A percentile compares a stretch with the other conserved stretches of the same genome.
phyloP scores from a whole-genome alignment of 2,113 vertebrate genomes.

The Phylloscopus whistleri region DNA sequence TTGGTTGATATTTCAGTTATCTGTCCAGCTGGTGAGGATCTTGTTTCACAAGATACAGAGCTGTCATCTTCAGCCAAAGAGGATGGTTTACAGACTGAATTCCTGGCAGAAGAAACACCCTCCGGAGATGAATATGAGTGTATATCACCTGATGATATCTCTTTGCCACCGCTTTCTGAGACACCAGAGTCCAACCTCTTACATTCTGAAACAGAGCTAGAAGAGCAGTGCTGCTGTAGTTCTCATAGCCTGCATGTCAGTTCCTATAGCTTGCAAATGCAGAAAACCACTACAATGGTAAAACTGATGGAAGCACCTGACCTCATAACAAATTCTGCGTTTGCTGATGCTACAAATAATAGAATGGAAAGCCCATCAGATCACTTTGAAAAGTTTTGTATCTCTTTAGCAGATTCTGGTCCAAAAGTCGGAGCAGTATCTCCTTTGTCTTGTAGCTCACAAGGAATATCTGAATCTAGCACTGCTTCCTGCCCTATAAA shows the following conservation, averaged over 20 bases:
- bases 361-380: slow-evolving; percentile 60
- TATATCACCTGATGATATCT: slow-evolving; percentile 88
- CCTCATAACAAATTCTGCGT: slow-evolving; percentile 64
- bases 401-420: slow-evolving; percentile 49
- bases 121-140: slow-evolving; percentile 89
- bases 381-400: slow-evolving; percentile 55
- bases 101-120: slow-evolving; percentile 73
- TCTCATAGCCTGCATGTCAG: slow-evolving; percentile 68
- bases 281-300: slow-evolving; percentile 45
- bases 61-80: slow-evolving; percentile 49
- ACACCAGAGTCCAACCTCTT: slow-evolving; percentile 83
- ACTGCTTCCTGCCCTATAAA: slow-evolving; percentile 59
- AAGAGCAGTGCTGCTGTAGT: slow-evolving; percentile 74
- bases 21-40: slow-evolving; percentile 56
- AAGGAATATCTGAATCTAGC: slow-evolving; percentile 60
- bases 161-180: slow-evolving; percentile 86
- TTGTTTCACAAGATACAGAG: slow-evolving; percentile 51
- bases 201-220: slow-evolving; percentile 81
- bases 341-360: slow-evolving; percentile 42
- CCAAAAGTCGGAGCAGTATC: slow-evolving; percentile 66
- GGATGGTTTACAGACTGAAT: slow-evolving; percentile 63
- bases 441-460: slow-evolving; percentile 66
- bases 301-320: slow-evolving; percentile 17
- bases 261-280: slow-evolving; percentile 68
- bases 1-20: slow-evolving; percentile 16